Conservation (phyloP, 2,113 vertebrate genomes). For the Calidris pygmaea region DNA sequence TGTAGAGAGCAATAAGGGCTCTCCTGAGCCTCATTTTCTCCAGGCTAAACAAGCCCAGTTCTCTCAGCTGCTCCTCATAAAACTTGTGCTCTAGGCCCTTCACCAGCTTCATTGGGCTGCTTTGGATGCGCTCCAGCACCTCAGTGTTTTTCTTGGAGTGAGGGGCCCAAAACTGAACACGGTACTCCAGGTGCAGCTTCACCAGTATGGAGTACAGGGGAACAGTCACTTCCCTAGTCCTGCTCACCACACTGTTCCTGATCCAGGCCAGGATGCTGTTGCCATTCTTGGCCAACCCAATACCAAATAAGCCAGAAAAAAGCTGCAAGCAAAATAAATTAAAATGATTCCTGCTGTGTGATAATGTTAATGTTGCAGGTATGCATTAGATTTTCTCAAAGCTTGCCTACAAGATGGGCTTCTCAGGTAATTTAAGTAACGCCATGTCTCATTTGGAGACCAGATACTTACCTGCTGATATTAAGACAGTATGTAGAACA, state of each 20-base stretch:
- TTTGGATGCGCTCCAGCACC: background rate
- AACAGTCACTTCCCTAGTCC: fast-evolving
- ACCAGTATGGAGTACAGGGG: background rate
- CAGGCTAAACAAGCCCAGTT: background rate
- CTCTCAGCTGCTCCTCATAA: fast-evolving
- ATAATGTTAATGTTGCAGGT: background rate
- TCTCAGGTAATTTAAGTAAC: background rate
- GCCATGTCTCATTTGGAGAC: background rate
- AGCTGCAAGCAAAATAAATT: background rate
- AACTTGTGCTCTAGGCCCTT: background rate
- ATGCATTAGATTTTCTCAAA: background rate
- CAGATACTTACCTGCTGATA: background rate
- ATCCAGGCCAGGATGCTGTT: background rate
- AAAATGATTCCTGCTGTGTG: background rate
- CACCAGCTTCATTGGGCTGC: background rate
- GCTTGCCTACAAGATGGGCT: background rate
- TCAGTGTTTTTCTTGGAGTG: background rate
- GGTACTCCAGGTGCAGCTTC: fast-evolving
- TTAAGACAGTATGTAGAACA: background rate
- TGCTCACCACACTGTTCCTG: background rate
- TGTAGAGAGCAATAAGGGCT: background rate
- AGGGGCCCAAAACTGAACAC: background rate
- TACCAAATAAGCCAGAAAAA: background rate
- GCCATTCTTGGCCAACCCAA: background rate
- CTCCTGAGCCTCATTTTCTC: background rate